These are phyloP conservation scores for Helarctos malayanus DNA, from an alignment of 2,797 vertebrate species.

Conservation along the genomic window DNA sequence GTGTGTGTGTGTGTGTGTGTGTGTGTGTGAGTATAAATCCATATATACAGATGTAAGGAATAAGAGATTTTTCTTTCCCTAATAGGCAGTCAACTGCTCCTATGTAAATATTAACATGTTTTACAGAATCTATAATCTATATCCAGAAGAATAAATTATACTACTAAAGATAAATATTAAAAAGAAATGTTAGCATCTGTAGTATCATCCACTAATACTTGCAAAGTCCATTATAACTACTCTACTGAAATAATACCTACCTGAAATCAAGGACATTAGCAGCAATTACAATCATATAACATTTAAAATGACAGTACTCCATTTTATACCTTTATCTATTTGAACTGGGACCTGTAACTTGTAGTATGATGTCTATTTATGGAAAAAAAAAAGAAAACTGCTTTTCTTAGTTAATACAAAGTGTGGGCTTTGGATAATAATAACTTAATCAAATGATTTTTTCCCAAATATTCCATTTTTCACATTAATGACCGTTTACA, in stretches of 20 bases:
- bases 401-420: constrained; percentile 36
- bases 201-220: background rate
- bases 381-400: background rate
- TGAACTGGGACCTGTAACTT: background rate
- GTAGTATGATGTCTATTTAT: background rate
- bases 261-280: constrained; percentile 41
- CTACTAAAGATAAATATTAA: constrained; percentile 38
- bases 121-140: constrained; percentile 34
- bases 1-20: background rate
- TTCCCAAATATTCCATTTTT: constrained; percentile 25
- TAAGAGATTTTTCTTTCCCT: background rate
- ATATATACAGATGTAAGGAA: background rate
- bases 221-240: background rate
- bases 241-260: background rate
- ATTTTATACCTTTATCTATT: constrained; percentile 23
- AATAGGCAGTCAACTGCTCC: background rate
- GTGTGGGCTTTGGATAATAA: constrained; percentile 19
- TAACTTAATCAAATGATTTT: constrained; percentile 30
- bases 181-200: constrained; percentile 28
- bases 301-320: constrained; percentile 45
- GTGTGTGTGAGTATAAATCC: background rate
- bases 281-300: constrained; percentile 2
- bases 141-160: background rate
- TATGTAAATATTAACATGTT: constrained; percentile 32
- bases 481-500: constrained; percentile 58